Conservation (phyloP, 2,113 vertebrate species). For the Pelecanoides urinatrix region DNA sequence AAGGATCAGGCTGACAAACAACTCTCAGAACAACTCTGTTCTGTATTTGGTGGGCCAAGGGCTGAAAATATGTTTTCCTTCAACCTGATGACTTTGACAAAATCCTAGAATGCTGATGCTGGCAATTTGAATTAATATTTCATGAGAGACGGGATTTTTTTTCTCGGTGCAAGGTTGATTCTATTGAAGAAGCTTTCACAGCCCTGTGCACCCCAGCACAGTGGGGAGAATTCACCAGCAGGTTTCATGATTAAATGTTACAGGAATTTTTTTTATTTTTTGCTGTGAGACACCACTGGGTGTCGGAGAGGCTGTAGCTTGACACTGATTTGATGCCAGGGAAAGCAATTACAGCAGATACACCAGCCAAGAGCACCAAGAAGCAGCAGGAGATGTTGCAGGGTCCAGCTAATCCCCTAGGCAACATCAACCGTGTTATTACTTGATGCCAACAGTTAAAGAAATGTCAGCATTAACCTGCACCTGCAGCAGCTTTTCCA, state of each 20-base stretch:
- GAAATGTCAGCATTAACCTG: conserved; percentile 15
- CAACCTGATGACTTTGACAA: neutral
- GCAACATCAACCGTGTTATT: conserved; percentile 22
- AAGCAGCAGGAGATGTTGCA: neutral
- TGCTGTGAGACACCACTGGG: neutral
- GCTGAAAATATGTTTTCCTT: conserved; percentile 9
- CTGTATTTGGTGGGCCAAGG: neutral
- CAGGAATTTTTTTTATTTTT: conserved; percentile 10
- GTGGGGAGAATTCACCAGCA: neutral
- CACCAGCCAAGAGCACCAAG: neutral
- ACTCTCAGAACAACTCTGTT: neutral
- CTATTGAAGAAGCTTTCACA: neutral
- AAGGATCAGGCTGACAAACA: conserved; percentile 1
- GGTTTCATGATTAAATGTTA: conserved; percentile 13
- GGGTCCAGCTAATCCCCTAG: conserved; percentile 9
- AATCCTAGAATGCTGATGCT: conserved; percentile 26
- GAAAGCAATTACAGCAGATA: conserved; percentile 36
- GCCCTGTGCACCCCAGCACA: neutral
- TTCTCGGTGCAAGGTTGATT: neutral
- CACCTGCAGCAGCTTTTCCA: neutral
- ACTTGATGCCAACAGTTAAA: neutral
- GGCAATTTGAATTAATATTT: conserved; percentile 8
- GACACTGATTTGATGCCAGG: conserved; percentile 10
- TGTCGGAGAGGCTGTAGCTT: neutral
- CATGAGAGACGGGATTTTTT: neutral